A percentile compares a stretch with the other conserved stretches of the same genome.
These are phyloP conservation scores for Pundamilia nyererei DNA, from an alignment of 2,113 vertebrate genomes.

Conservation along the genomic window DNA sequence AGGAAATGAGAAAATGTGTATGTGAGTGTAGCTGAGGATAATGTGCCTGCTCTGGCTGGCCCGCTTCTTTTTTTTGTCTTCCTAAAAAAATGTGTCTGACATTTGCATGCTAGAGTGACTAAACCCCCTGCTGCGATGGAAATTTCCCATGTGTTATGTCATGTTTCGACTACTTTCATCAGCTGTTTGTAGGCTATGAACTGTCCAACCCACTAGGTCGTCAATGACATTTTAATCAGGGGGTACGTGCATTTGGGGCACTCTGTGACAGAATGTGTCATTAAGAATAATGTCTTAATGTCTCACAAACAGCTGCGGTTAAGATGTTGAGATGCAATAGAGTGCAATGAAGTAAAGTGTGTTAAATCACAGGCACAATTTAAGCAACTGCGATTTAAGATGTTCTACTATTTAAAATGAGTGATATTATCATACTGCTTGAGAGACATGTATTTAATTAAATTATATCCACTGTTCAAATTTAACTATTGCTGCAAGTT, in stretches of 20 bases:
- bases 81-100: not conserved
- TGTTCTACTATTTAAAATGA: not conserved
- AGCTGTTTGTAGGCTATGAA: not conserved
- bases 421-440: not conserved
- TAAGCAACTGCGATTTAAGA: not conserved
- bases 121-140: not conserved
- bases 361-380: not conserved
- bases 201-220: not conserved
- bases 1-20: not conserved
- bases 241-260: not conserved
- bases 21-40: not conserved
- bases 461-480: not conserved
- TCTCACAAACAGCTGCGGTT: not conserved
- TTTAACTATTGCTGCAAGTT: not conserved
- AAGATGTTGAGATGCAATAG: not conserved
- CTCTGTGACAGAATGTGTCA: not conserved
- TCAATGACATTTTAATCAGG: not conserved
- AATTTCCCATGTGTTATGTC: not conserved
- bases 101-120: constrained; percentile 21
- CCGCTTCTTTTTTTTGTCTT: not conserved
- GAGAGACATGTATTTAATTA: not conserved
- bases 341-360: not conserved
- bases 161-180: constrained; percentile 4
- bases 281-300: not conserved
- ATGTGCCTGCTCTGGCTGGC: constrained; percentile 3